Percentiles rank a stretch among this genome's conserved stretches.
phyloP scores from a whole-genome alignment of 2,113 vertebrate genomes.

The Girardinichthys multiradiatus region DNA sequence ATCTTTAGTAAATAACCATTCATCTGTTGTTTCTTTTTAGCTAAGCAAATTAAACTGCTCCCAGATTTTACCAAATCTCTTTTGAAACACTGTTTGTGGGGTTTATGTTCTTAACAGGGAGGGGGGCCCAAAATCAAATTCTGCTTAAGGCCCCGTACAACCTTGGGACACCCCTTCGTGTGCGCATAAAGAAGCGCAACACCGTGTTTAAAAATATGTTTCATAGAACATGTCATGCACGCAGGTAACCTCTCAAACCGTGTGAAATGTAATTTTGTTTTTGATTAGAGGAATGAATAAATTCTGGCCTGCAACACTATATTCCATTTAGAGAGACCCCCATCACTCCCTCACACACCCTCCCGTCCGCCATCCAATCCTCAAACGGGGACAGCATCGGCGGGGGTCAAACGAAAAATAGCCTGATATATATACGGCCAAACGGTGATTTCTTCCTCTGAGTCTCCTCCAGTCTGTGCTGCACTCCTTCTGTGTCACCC shows the following conservation, averaged over 20 bases:
- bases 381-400: conserved; percentile 27
- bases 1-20: no score
- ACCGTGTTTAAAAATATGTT: conserved; percentile 23
- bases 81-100: no score
- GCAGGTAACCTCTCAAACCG: conserved; percentile 35
- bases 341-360: conserved; percentile 51
- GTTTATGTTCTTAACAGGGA: no score
- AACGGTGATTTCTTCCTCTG: conserved; percentile 63
- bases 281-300: conserved; percentile 62
- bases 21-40: no score
- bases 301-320: conserved; percentile 44
- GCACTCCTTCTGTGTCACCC: conserved; percentile 72
- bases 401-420: conserved; percentile 72
- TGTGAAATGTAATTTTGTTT: conserved; percentile 57
- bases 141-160: neutral
- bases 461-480: conserved; percentile 77
- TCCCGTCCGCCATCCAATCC: conserved; percentile 73
- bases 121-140: neutral
- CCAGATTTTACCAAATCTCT: no score
- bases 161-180: neutral
- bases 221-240: conserved; percentile 17
- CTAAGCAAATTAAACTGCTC: no score
- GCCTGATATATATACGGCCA: conserved; percentile 81
- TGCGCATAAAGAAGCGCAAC: conserved; percentile 28
- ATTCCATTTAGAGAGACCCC: conserved; percentile 71